Evolutionary conservation across 2,888 invertebrate genomes (phyloP), one percentile per base, ranked within the genome.

Genomic region (Cryptus armator): DNA sequence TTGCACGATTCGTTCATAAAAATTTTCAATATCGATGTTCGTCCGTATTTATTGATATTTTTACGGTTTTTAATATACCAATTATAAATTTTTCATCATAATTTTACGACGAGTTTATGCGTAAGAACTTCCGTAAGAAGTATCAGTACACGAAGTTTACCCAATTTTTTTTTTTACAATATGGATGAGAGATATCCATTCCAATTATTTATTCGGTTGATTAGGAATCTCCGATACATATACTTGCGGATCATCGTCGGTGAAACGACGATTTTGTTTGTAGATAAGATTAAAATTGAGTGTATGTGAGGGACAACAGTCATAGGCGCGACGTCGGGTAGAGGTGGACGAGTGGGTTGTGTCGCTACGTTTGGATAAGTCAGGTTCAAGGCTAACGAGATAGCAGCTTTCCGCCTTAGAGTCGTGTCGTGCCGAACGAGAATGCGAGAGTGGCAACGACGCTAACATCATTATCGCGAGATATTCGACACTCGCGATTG

Each of bases 321-420:
- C 14, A 62, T 24, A 2, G 62, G n/a, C 32, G 29, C 62, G 62
- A 29, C 32, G 29, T 59, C 59, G 29, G 29, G 14, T 24, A 6
- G 29, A 62, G 14, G 62, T 32, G 29, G 62, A 7, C 14, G n/a
- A 1, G 19, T 14, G 14, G 74, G 78, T 29, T 78, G 64, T 59
- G 24, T 72, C 82, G 62, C 16, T 37, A 71, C 78, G 19, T 70
- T 74, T 81, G 80, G 81, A 87, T 85, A 86, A 81, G 82, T 81
- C 80, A 87, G 84, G 88, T 86, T 88, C 88, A 88, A 87, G 88
- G 88, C 71, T 84, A 84, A 83, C 86, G 81, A 84, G 86, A 86
- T 87, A 83, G 43, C 59, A 75, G 79, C 44, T 81, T 72, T 67
- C 53, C 79, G 79, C 59, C 72, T 64, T 56, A 44, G n/a, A 29